Conservation (phyloP, 2,113 vertebrate species). For the Monopterus albus region DNA sequence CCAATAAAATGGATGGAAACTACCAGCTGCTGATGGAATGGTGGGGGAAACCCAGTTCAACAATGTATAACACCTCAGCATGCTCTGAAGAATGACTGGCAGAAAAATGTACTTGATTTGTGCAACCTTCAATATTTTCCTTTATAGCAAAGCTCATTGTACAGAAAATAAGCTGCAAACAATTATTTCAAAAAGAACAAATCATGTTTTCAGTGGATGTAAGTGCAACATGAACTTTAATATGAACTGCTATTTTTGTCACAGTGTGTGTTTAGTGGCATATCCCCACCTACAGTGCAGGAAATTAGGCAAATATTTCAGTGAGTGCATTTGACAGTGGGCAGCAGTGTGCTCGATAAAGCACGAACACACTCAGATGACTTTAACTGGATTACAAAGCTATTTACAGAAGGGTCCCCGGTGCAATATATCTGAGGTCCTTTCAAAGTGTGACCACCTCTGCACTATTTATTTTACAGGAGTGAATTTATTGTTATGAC, state of each 20-base stretch:
- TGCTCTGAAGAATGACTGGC: too few species aligned
- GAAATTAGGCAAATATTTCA: constrained; percentile 6
- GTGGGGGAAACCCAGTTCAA: too few species aligned
- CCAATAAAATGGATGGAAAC: too few species aligned
- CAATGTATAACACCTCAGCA: too few species aligned
- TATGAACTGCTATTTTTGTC: constrained; percentile 6
- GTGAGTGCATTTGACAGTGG: not conserved
- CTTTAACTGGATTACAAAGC: not conserved
- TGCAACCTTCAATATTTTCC: too few species aligned
- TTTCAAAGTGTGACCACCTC: not conserved
- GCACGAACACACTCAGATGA: too few species aligned
- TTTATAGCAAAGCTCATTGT: too few species aligned
- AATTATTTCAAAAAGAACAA: too few species aligned
- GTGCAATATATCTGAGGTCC: not conserved
- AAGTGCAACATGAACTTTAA: not conserved
- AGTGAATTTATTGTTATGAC: not conserved
- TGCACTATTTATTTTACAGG: not conserved
- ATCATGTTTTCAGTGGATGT: too few species aligned
- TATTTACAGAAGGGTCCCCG: not conserved
- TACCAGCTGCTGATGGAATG: too few species aligned
- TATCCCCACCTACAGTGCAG: constrained; percentile 22
- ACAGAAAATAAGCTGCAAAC: too few species aligned
- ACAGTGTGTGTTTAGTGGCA: not conserved
- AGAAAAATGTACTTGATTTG: too few species aligned
- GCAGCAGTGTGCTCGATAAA: not conserved